Conservation (phyloP, 2,888 invertebrate species). For the Uloborus plumipes region DNA sequence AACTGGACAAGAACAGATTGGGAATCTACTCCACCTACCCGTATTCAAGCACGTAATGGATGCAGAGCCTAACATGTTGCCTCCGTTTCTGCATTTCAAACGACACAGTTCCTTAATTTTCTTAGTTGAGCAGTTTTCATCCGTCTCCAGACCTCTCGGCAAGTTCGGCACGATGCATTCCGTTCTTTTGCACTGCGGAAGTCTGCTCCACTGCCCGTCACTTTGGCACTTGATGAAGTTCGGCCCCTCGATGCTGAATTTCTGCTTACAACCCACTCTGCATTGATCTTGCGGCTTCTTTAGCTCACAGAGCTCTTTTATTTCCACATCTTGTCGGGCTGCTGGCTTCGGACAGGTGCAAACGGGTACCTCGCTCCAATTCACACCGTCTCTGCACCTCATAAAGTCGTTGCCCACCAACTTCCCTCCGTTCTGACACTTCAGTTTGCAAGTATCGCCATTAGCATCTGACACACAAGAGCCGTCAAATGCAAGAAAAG, state of each 20-base stretch:
- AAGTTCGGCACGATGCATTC: not conserved
- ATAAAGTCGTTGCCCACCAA: no score
- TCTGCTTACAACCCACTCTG: slow-evolving; percentile 7
- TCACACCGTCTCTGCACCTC: no score
- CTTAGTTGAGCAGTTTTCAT: slow-evolving; percentile 12
- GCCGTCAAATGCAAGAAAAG: no score
- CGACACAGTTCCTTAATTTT: not conserved
- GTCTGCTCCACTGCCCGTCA: not conserved
- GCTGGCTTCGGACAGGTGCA: not conserved
- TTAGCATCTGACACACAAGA: no score
- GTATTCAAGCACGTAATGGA: slow-evolving; percentile 11
- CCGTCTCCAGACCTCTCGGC: not conserved
- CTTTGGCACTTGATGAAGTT: not conserved
- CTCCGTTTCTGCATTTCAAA: slow-evolving; percentile 31
- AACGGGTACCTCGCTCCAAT: no score
- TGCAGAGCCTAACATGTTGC: not conserved
- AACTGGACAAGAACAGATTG: slow-evolving; percentile 17
- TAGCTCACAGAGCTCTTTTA: not conserved
- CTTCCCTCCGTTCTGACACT: no score
- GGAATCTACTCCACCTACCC: slow-evolving; percentile 4
- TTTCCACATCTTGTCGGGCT: not conserved
- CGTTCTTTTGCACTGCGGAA: not conserved
- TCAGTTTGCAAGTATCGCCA: no score
- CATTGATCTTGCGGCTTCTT: not conserved
- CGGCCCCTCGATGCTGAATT: not conserved